Base-by-base conservation (phyloP, 1,140 invertebrate species). In the Bombus confusus region DNA sequence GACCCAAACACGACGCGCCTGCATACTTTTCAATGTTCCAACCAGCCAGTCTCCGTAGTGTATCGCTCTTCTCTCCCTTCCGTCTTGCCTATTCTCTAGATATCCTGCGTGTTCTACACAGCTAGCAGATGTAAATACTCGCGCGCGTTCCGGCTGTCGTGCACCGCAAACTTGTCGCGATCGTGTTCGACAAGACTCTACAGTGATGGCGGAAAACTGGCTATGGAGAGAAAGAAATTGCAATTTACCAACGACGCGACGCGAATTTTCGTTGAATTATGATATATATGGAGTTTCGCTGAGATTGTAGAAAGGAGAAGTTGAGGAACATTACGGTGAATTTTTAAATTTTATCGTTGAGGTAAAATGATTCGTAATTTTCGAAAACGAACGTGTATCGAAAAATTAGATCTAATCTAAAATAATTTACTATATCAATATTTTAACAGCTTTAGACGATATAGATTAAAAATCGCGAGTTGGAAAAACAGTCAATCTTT, bases 1-100 rank as follows among this genome's bases (percentile, higher is more conserved):
- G 66, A 31, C 37, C 13, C 41, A 59, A 79, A 69, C 68, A 86
- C 77, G 47, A 31, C 47, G 28, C 62, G 34, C 10, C 43, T 82
- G 28, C 80, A 73, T 87, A 89, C 81, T 89, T 89, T 87, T 84
- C 88, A 84, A 79, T 89, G 85, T 79, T 89, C 85, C 37, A 66
- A 64, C 66, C 72, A 77, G 76, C 25, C 68, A 83, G 62, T 77
- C 28, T 72, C 68, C 52, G 41, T n/a, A 34, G 34, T 81, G 31
- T 69, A 90, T 47, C 69, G 47, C 47, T 66, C 28, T 31, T 78
- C 69, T 77, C 39, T 72, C 76, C 52, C 10, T 73, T 28, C 34
- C 18, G 47, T 31, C 34, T 41, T 43, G 39, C 66, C 28, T 39
- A 31, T 66, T 18, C 64, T 66, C 43, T 76, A 64, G 62, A 75